Base-by-base conservation (phyloP, 1,140 invertebrate genomes). In the Belonocnema kinseyi region DNA sequence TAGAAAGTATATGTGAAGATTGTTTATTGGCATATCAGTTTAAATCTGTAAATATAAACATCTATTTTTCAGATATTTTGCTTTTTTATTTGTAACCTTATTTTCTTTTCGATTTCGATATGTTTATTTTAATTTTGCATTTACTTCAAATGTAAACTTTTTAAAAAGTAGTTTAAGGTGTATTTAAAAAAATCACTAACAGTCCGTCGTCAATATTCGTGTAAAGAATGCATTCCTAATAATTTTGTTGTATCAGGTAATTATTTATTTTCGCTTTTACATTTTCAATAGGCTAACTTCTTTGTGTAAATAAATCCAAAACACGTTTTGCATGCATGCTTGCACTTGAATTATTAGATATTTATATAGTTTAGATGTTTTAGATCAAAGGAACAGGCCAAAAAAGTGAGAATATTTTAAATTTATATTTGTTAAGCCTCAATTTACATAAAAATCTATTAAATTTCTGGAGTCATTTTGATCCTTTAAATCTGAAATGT, bases 21-120 rank as follows among this genome's bases (percentile, higher is more conserved):
- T 33, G 58, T 61, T 61, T 33, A 61, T 10, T 19, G 19, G 21
- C 14, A 33, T 33, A 58, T 21, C 5, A 61, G 4, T 61, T 33
- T 21, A 40, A 6, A 14, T 61, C 21, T 61, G 26, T 66, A 46
- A 66, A 66, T 66, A 66, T 26, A 66, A 33, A 66, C 61, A 66
- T 33, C 46, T 21, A 11, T 66, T 66, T 66, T 66, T 11, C 40
- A 66, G 61, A 66, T 40, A 66, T 66, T 66, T 66, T 46, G 17
- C 11, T 66, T 66, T 66, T n/a, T 66, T 66, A 66, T 46, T 66
- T 66, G 26, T 16, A n/a, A 66, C 61, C 61, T 66, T 66, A n/a
- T 40, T 33, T 33, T 33, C 33, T 12, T 17, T 54, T 14, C 26
- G 26, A 13, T 21, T 14, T 14, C 11, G 11, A 16, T 61, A 13